A percentile compares a stretch with the other conserved stretches of the same genome.
phyloP scores from a whole-genome alignment of 2,113 vertebrate genomes.

The Elgaria multicarinata region DNA sequence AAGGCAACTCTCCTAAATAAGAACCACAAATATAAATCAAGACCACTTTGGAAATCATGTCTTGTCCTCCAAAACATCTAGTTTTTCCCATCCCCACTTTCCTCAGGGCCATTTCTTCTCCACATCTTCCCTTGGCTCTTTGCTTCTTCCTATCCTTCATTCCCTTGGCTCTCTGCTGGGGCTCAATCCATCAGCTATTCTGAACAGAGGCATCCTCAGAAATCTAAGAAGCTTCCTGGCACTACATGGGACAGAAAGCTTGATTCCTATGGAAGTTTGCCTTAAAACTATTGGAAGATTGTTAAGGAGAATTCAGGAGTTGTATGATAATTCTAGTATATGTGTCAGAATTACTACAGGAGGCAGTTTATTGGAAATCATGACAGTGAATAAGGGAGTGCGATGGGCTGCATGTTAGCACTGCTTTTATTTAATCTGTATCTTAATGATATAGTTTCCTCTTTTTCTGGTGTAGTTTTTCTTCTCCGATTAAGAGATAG shows the following conservation, averaged over 20 bases:
- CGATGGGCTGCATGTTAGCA: too few relatives aligned
- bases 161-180: not conserved
- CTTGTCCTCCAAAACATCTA: not conserved
- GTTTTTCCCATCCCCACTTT: not conserved
- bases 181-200: not conserved
- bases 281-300: not conserved
- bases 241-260: not conserved
- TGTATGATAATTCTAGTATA: too few relatives aligned
- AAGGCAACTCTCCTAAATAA: slow-evolving; percentile 86
- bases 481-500: too few relatives aligned
- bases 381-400: too few relatives aligned
- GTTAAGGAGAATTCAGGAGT: too few relatives aligned
- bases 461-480: too few relatives aligned
- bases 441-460: too few relatives aligned
- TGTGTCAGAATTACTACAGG: too few relatives aligned
- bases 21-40: not conserved
- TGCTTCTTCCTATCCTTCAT: not conserved
- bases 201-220: not conserved
- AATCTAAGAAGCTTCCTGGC: not conserved
- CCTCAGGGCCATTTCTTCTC: not conserved
- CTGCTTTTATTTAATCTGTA: too few relatives aligned
- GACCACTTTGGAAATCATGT: not conserved
- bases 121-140: not conserved
- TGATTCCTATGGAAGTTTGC: not conserved
- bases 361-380: too few relatives aligned